Conservation (phyloP, 2,888 invertebrate genomes). For the Tachina fera region DNA sequence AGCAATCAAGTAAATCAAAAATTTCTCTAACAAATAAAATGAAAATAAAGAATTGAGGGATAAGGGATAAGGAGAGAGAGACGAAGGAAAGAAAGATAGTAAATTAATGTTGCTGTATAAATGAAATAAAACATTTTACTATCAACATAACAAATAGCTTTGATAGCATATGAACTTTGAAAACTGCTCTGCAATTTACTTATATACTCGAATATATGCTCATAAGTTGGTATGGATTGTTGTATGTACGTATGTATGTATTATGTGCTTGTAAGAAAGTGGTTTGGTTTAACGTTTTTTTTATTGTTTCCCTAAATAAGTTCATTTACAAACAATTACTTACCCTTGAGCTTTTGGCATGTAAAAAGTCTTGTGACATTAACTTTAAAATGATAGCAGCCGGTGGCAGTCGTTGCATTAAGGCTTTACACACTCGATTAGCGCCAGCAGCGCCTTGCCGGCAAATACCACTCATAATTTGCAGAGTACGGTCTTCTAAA, state of each 20-base stretch:
- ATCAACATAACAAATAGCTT: constrained; percentile 49
- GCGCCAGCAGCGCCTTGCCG: constrained; percentile 82
- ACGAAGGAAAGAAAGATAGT: constrained; percentile 25
- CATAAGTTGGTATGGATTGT: not conserved
- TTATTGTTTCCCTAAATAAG: not conserved
- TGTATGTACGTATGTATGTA: not conserved
- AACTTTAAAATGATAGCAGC: constrained; percentile 82
- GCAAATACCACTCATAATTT: constrained; percentile 82
- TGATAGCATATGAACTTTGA: constrained; percentile 52
- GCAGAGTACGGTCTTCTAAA: constrained; percentile 81
- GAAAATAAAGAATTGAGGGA: not conserved
- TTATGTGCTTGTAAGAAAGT: not conserved
- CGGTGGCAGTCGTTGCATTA: constrained; percentile 83
- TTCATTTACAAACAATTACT: constrained; percentile 54
- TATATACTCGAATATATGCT: not conserved
- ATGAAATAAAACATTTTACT: constrained; percentile 57
- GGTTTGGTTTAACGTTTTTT: too few relatives aligned
- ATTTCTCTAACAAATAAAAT: constrained; percentile 40
- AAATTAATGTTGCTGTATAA: constrained; percentile 68
- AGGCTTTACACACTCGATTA: constrained; percentile 82
- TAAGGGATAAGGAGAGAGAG: not conserved
- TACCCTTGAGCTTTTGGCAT: constrained; percentile 83
- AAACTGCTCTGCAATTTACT: constrained; percentile 6
- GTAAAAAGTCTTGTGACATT: constrained; percentile 82
- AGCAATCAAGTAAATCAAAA: constrained; percentile 69